These are phyloP conservation scores for Drymodes brunneopygia DNA, from an alignment of 2,113 vertebrate species.

Conservation along the genomic window DNA sequence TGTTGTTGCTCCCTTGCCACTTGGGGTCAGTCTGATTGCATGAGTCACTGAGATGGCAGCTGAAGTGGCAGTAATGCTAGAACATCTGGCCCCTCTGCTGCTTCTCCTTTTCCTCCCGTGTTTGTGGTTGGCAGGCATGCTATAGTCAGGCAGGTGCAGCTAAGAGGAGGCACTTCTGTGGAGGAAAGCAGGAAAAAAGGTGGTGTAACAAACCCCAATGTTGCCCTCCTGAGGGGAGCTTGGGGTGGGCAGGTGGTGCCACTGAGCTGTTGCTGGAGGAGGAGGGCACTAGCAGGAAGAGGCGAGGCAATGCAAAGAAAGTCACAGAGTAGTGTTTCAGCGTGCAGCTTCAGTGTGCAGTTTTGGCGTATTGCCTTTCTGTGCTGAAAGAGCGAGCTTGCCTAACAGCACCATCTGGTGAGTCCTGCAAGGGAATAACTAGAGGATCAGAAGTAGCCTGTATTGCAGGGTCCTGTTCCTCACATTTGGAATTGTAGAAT, in stretches of 20 bases:
- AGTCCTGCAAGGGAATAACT: neutral
- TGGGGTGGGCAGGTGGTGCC: no score
- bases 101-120: neutral
- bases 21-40: neutral
- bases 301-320: neutral
- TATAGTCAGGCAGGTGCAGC: neutral
- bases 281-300: neutral
- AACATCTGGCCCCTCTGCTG: neutral
- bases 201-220: accelerated
- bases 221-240: neutral
- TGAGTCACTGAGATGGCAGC: neutral
- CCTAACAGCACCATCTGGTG: neutral
- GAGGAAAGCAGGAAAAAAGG: neutral
- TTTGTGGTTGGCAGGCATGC: neutral
- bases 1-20: neutral
- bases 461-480: neutral
- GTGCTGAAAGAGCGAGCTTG: neutral
- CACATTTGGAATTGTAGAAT: neutral
- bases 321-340: neutral
- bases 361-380: neutral
- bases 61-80: neutral
- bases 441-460: neutral
- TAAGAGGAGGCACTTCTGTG: neutral
- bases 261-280: neutral
- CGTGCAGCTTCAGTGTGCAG: neutral